A percentile compares a stretch with the other conserved stretches of the same genome.
Conservation (phyloP, 2,797 vertebrate species). For the Acanthis flammea region DNA sequence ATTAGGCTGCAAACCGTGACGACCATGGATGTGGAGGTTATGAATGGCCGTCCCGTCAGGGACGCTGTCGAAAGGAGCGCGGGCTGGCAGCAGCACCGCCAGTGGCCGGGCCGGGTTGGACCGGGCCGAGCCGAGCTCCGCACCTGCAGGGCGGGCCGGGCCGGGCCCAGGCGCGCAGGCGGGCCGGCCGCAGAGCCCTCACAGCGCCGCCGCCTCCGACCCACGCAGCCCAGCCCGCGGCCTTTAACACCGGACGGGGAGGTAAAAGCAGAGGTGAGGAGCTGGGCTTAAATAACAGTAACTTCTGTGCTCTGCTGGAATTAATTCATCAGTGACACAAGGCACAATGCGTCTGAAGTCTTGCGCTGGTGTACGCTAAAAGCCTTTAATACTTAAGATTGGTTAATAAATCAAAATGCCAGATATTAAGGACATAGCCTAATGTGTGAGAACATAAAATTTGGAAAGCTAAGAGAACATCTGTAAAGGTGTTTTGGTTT, state of each 20-base stretch:
- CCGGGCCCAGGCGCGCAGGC: background rate
- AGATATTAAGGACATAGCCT: conserved; percentile 77
- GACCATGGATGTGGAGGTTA: rapidly evolving
- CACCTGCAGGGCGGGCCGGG: background rate
- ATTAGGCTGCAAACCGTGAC: rapidly evolving
- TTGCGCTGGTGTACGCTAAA: conserved; percentile 76
- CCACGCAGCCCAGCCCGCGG: conserved; percentile 75
- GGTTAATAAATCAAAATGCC: conserved; percentile 95
- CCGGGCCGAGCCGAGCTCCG: no score
- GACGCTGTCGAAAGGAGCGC: background rate
- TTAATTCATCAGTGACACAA: conserved; percentile 92
- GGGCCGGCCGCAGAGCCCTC: rapidly evolving
- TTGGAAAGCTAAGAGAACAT: conserved; percentile 19
- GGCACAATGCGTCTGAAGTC: conserved; percentile 85
- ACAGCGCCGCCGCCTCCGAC: background rate
- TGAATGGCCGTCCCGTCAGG: background rate
- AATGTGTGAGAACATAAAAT: conserved; percentile 67
- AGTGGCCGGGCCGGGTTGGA: no score
- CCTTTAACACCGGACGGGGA: conserved; percentile 68
- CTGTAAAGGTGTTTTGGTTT: background rate
- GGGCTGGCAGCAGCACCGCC: background rate
- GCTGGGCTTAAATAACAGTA: conserved; percentile 85
- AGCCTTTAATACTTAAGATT: conserved; percentile 86
- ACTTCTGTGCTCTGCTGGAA: conserved; percentile 89
- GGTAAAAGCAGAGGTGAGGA: conserved; percentile 79